phyloP scores from a whole-genome alignment of 2,888 invertebrate species.

The Phymatocera aterrima region DNA sequence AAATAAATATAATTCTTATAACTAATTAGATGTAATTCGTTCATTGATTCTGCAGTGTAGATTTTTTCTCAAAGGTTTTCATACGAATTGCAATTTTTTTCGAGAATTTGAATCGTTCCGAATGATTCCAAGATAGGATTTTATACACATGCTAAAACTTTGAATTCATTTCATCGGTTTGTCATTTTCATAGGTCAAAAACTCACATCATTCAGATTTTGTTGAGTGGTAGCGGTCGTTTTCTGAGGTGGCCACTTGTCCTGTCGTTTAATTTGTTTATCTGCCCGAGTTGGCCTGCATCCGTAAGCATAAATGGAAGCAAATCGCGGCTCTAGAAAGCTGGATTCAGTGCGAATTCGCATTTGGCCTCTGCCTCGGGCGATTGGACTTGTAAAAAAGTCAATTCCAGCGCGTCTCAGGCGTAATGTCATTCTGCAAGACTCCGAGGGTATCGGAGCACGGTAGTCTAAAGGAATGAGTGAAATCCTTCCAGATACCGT shows the following conservation, averaged over 20 bases:
- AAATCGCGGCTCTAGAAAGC: slow-evolving; percentile 90
- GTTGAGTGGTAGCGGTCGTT: not conserved
- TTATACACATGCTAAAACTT: no score
- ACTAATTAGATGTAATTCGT: no score
- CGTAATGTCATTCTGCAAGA: slow-evolving; percentile 88
- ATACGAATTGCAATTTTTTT: no score
- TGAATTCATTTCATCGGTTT: not conserved
- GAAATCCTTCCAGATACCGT: slow-evolving; percentile 88
- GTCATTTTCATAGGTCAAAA: no score
- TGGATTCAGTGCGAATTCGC: slow-evolving; percentile 87
- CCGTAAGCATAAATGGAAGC: slow-evolving; percentile 91
- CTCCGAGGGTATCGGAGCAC: slow-evolving; percentile 71
- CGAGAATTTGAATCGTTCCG: no score
- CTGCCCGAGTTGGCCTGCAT: slow-evolving; percentile 77
- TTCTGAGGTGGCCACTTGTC: slow-evolving; percentile 63
- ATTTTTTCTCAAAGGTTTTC: no score
- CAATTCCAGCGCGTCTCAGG: slow-evolving; percentile 86
- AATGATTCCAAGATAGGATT: no score
- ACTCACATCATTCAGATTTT: not conserved
- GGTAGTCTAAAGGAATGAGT: slow-evolving; percentile 70
- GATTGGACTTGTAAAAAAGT: slow-evolving; percentile 83
- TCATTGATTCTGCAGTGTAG: no score
- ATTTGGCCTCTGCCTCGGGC: slow-evolving; percentile 83
- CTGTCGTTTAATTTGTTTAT: slow-evolving; percentile 68
- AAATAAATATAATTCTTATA: no score